Percentiles rank a stretch among this genome's conserved stretches.
Conservation (phyloP, 2,888 invertebrate species). For the Phlogophora meticulosa region DNA sequence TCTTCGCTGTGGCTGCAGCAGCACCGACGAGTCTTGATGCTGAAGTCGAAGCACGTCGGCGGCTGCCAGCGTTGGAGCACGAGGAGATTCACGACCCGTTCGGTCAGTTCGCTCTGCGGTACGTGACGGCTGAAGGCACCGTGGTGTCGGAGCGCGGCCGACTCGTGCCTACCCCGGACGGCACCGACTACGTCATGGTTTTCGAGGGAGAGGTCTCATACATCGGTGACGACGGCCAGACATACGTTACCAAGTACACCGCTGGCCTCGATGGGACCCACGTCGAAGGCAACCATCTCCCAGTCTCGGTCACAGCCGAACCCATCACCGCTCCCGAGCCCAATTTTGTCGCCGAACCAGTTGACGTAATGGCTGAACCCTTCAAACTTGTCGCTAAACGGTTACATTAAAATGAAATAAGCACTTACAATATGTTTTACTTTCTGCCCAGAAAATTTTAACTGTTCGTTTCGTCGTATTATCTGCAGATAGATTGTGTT, state of each 20-base stretch:
- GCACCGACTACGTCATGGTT: constrained; percentile 72
- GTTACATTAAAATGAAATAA: constrained; percentile 11
- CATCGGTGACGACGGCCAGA: constrained; percentile 78
- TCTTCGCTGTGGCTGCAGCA: constrained; percentile 67
- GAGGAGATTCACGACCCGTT: constrained; percentile 76
- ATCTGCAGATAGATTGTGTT: too few species aligned
- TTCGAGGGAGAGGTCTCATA: constrained; percentile 78
- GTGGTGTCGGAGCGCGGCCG: constrained; percentile 77
- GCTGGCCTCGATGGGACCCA: constrained; percentile 77
- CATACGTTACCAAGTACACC: constrained; percentile 78
- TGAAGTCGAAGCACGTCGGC: constrained; percentile 60
- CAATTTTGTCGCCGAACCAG: neutral
- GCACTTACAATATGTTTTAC: too few species aligned
- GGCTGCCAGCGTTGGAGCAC: constrained; percentile 72
- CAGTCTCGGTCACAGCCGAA: constrained; percentile 51
- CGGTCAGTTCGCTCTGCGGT: constrained; percentile 78
- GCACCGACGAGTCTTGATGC: constrained; percentile 63
- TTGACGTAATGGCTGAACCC: constrained; percentile 12
- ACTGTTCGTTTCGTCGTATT: too few species aligned
- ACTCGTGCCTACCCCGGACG: constrained; percentile 73
- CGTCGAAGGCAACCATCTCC: constrained; percentile 74
- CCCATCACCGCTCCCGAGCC: neutral
- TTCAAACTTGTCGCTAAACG: neutral
- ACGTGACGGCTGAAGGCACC: constrained; percentile 80
- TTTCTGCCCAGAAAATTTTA: too few species aligned